Base-by-base conservation (phyloP, 2,888 invertebrate genomes). In the Athalia cordata region DNA sequence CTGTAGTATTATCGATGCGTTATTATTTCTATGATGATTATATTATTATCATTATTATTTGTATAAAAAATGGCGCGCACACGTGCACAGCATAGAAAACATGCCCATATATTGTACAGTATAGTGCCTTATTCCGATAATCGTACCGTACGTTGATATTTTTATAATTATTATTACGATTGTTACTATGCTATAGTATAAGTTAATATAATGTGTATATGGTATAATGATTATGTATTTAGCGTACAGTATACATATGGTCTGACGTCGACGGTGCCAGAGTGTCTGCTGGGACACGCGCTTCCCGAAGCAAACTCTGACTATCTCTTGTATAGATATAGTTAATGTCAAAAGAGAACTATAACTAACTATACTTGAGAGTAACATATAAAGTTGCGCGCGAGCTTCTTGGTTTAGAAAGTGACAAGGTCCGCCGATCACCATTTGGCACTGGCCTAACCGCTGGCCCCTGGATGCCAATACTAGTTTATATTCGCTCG, bases 361-460 rank as follows among this genome's bases (percentile, higher is more conserved):
- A 29, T 29, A 29, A 29, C 29, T 29, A 29, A 29, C 29, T 29
- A 29, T 29, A 29, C 29, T 29, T 29, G 29, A 29, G 29, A 29
- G 29, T 29, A 29, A 29, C 29, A 29, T 29, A 1, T 29, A 29
- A 29, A 29, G 29, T 2, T 29, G 29, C 29, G 2, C 29, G 29
- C 29, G 2, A 29, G 29, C 29, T 66, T 47, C 68, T 68, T 52
- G 68, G 68, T 72, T 72, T 72, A 72, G 72, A 72, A 72, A 72
- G 72, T 72, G 72, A 72, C 72, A 72, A 72, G 72, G 72, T 47
- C 72, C 57, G 57, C n/a, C 52, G 52, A 7, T 55, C 55, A n/a
- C 59, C 59, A 57, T 72, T 72, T 57, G 72, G 72, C 72, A 72
- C 59, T 72, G 68, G 68, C 68, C 52, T 68, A 52, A 43, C 68